A percentile compares a stretch with the other conserved stretches of the same genome.
Evolutionary conservation across 2,888 invertebrate genomes (phyloP).

Genomic region (Odontomyia ornata): DNA sequence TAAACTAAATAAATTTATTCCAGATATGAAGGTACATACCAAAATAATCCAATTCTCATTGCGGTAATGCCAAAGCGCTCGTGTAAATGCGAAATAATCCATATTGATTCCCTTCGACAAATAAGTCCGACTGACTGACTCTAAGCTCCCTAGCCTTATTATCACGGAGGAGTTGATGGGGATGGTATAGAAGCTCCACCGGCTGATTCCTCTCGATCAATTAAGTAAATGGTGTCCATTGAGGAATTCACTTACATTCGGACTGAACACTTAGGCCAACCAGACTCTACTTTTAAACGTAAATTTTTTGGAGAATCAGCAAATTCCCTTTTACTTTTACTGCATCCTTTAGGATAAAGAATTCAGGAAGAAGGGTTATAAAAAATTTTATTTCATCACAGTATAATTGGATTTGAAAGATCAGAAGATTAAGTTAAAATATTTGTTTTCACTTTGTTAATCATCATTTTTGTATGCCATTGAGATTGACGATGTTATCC

Average conservation of each 20-base stretch:
- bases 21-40: slow-evolving; percentile 21
- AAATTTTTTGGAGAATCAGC: too few relatives aligned
- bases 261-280: too few relatives aligned
- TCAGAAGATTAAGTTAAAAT: too few relatives aligned
- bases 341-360: not conserved
- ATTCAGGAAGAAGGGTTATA: not conserved
- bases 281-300: too few relatives aligned
- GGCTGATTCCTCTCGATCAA: slow-evolving; percentile 14
- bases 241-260: not conserved
- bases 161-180: not conserved
- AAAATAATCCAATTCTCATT: slow-evolving; percentile 40
- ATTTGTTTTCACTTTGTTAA: too few relatives aligned
- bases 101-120: slow-evolving; percentile 28
- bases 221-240: not conserved
- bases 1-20: too few relatives aligned
- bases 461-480: too few relatives aligned
- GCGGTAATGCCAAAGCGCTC: slow-evolving; percentile 25
- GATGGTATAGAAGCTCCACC: not conserved
- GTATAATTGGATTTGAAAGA: not conserved
- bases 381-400: not conserved
- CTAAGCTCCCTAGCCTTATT: not conserved
- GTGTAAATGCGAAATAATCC: slow-evolving; percentile 39
- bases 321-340: too few relatives aligned
- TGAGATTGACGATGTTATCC: too few relatives aligned
- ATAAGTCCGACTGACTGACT: not conserved